Base-by-base conservation (phyloP, 2,888 invertebrate genomes). In the Mesorhabditis sp. region DNA sequence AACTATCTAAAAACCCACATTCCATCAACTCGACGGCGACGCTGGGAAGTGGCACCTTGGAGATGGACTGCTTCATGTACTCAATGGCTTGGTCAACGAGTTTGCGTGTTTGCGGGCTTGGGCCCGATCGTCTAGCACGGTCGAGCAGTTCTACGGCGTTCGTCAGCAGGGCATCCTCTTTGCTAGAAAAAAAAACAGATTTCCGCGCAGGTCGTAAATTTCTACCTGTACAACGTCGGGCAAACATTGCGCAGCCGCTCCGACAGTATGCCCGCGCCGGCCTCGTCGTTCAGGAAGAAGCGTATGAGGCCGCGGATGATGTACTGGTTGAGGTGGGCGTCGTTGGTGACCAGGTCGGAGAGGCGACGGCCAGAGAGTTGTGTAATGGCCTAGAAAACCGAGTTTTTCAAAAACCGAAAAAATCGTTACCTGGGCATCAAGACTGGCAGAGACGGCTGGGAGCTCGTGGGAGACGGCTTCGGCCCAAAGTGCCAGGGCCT, bases 401-500 rank as follows among this genome's bases (percentile, higher is more conserved):
- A 13, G n/a, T 13, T 50, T 13, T 50, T 50, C 58, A 50, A 50
- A 66, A n/a, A 74, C 69, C 15, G 28, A 28, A 28, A 28, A 72
- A 43, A 62, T 72, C 10, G 74, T 71, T 45, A 76, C 45, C 10
- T 70, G 50, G 4, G 73, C 70, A 63, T 75, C 75, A 70, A 78
- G 72, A 61, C 78, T 76, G n/a, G 76, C 72, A 5, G 76, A 78
- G 41, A 78, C 72, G 2, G 74, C 89, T 84, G 93, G 92, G 86
- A 96, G 92, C 86, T 94, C 93, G 87, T 96, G 95, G 84, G 94
- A 93, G 82, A 92, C 92, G 4, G 96, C 88, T 68, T 96, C 91
- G 86, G 92, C 92, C 95, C 96, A 95, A 64, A 98, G 88, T 15
- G 92, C 92, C 66, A 98, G 88, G 80, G 95, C 92, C 88, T 97